Evolutionary conservation across 2,113 vertebrate species (phyloP), one percentile per base, ranked within the genome.

Genomic region (Erinaceus europaeus): DNA sequence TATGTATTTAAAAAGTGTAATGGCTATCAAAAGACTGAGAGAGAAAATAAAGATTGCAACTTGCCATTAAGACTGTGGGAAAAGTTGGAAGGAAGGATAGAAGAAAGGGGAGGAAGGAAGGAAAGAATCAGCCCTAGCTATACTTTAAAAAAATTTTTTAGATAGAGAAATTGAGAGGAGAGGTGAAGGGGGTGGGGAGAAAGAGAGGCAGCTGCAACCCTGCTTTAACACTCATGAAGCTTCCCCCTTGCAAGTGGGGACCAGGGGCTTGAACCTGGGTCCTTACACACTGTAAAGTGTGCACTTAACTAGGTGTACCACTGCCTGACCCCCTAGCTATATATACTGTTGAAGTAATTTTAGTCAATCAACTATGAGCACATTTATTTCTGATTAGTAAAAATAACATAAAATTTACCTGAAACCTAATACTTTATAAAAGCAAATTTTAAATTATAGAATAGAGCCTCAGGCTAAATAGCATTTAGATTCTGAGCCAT

Each of bases 401-500:
- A 72, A 80, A 67, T 2, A 38, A 40, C 20, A 42, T 48, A 82
- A 46, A 72, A 73, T 87, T 85, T 81, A 88, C 76, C 52, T 73
- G 59, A 91, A 87, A 59, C 10, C 42, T 61, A 81, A 0, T 65
- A 42, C 38, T 14, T 44, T 21, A 38, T 69, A 83, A 85, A 81
- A 92, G 4, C 5, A 78, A 83, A 62, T 65, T 76, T 55, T 52
- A 76, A 67, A 55, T 36, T 69, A 64, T 17, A 89, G 53, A 15
- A 18, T 69, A 25, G 9, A 74, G 14, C 9, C 48, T 27, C 9
- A 57, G 82, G 25, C 48, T 88, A 67, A 89, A 88, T 36, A 69
- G 81, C 15, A 82, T 36, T 87, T 92, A 68, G 44, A 83, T 67
- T 91, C 46, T 83, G 21, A 94, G 62, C 29, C 42, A 88, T 27